Percentiles rank a stretch among this genome's conserved stretches.
Evolutionary conservation across 2,797 vertebrate species (phyloP).

Genomic region (Pseudomugil tenellus): DNA sequence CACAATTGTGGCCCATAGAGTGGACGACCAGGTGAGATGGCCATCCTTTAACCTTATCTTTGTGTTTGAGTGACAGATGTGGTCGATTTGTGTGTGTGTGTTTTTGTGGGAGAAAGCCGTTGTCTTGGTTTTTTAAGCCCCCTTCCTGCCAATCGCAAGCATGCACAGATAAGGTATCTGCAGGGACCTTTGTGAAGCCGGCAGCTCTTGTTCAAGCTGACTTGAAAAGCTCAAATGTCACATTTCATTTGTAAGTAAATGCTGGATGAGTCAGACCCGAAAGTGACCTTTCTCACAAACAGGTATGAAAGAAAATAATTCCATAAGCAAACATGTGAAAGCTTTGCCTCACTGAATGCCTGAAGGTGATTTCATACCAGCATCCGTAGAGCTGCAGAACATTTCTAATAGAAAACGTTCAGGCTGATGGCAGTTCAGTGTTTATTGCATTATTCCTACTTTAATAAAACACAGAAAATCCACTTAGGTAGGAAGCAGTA

Average conservation of each 20-base stretch:
- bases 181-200: conserved; percentile 10
- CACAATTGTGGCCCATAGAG: conserved; percentile 87
- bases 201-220: conserved; percentile 11
- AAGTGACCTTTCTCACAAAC: conserved; percentile 33
- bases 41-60: background rate
- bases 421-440: background rate
- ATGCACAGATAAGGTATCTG: conserved; percentile 54
- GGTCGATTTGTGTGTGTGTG: conserved; percentile 30
- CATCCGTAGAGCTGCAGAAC: background rate
- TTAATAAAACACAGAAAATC: background rate
- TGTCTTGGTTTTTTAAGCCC: conserved; percentile 35
- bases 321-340: conserved; percentile 8
- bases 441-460: background rate
- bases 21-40: conserved; percentile 89
- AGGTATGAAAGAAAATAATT: conserved; percentile 15
- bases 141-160: conserved; percentile 30
- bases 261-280: conserved; percentile 39
- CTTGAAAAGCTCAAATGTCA: conserved; percentile 54
- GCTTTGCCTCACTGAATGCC: background rate
- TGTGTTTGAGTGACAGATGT: conserved; percentile 28
- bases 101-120: conserved; percentile 15
- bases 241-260: conserved; percentile 37
- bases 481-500: background rate
- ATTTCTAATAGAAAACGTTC: background rate
- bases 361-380: conserved; percentile 8